Base-by-base conservation (phyloP, 2,797 vertebrate species). In the Channallabes apus region DNA sequence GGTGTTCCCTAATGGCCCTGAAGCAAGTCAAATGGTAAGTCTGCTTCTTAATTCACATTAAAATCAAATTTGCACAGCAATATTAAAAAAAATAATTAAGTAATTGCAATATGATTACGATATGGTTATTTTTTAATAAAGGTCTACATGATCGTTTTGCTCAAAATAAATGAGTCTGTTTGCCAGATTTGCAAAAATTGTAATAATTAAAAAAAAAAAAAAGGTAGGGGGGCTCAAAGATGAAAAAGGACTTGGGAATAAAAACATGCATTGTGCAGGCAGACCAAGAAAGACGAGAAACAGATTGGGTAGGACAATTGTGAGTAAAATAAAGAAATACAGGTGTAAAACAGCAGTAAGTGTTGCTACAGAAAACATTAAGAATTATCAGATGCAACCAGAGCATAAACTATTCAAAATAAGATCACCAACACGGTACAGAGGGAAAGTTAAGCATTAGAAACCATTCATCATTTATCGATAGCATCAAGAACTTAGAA, bases 21-120 rank as follows among this genome's bases (percentile, higher is more conserved):
- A 82, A 59, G 51, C 51, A 56, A 24, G 14, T 58, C 67, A 82
- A 4, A 29, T 80, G 35, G 22, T 79, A 32, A 62, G 58, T 79
- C 12, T 41, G 12, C 32, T 62, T 62, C 35, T 61, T 62, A 62
- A 41, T 4, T 1, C 29, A 24, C 9, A 59, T 77, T 59, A 22
- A 29, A 77, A 77, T 22, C 29, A 12, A 77, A 59, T 59, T 58
- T 77, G 22, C 29, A 35, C 22, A 51, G 71, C 41, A 2, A 8
- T 67, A 32, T 51, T 46, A 9, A 46, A 46, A 46, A 46, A 35
- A 3, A 35, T 35, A 35, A 3, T 35, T 35, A 67, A 15, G 65
- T 18, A 35, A 35, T 35, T 32, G 29, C 29, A 67, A 41, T 22
- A 71, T 71, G 68, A 4, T 20, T 71, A 71, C 11, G 35, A 8